A percentile compares a stretch with the other conserved stretches of the same genome.
Evolutionary conservation across 2,113 vertebrate genomes (phyloP).

Genomic region (Erinaceus europaeus): DNA sequence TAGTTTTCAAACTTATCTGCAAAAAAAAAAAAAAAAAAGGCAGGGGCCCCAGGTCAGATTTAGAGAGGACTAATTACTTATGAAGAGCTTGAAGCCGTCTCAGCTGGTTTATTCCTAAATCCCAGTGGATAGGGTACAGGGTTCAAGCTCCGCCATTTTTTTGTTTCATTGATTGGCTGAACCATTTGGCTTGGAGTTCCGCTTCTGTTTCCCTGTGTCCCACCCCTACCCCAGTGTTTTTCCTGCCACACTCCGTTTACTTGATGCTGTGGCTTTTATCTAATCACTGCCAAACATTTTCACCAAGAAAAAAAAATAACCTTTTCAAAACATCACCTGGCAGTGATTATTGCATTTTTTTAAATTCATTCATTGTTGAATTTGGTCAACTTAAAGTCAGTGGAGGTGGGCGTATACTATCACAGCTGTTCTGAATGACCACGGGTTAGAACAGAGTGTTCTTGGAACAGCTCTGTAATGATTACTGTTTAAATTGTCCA

Average conservation of each 20-base stretch:
- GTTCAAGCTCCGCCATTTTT: not conserved
- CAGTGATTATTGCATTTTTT: not conserved
- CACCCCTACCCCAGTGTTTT: not conserved
- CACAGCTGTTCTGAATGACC: not conserved
- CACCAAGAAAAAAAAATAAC: not conserved
- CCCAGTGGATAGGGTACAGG: not conserved
- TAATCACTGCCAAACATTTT: not conserved
- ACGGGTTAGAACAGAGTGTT: not conserved
- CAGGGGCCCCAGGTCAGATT: not conserved
- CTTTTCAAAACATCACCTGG: not conserved
- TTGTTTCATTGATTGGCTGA: not conserved
- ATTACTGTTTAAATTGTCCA: not conserved
- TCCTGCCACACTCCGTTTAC: not conserved
- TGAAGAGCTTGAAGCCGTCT: no score
- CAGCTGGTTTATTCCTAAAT: not conserved
- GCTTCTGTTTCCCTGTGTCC: not conserved
- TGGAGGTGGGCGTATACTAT: not conserved
- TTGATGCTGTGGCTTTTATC: not conserved
- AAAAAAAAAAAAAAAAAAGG: no score
- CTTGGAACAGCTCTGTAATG: not conserved
- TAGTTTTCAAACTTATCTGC: no score
- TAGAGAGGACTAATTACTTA: no score
- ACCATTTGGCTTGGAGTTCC: not conserved
- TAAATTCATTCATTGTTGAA: not conserved
- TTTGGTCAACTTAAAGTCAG: not conserved